Conservation (phyloP, 2,888 invertebrate species). For the Callinectes sapidus region DNA sequence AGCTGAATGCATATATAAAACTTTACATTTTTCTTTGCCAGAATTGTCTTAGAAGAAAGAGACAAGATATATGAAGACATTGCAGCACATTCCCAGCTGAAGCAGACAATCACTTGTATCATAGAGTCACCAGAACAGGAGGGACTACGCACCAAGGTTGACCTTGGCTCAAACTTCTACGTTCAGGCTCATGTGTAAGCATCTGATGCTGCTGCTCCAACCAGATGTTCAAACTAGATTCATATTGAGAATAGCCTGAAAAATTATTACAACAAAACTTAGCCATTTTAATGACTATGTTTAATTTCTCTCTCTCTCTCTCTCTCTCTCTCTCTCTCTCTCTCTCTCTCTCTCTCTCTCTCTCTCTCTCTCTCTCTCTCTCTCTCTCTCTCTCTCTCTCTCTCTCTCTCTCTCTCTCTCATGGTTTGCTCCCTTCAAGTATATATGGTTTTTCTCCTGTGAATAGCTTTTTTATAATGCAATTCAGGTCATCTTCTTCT, state of each 20-base stretch:
- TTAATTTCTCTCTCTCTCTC: background rate
- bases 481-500: background rate
- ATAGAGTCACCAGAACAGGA: constrained; percentile 79
- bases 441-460: background rate
- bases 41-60: constrained; percentile 77
- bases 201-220: background rate
- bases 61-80: constrained; percentile 82
- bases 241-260: background rate
- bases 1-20: background rate
- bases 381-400: background rate
- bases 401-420: no score
- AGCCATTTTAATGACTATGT: background rate
- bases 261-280: background rate
- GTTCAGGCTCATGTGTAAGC: constrained; percentile 84
- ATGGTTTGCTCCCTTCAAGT: background rate
- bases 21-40: constrained; percentile 63
- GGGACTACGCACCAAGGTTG: constrained; percentile 83
- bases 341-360: background rate
- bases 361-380: background rate
- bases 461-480: background rate
- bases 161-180: constrained; percentile 90
- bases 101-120: constrained; percentile 83
- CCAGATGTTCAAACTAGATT: background rate
- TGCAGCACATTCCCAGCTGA: constrained; percentile 84
- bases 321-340: background rate